Base-by-base conservation (phyloP, 2,113 vertebrate genomes). In the Prolemur simus region DNA sequence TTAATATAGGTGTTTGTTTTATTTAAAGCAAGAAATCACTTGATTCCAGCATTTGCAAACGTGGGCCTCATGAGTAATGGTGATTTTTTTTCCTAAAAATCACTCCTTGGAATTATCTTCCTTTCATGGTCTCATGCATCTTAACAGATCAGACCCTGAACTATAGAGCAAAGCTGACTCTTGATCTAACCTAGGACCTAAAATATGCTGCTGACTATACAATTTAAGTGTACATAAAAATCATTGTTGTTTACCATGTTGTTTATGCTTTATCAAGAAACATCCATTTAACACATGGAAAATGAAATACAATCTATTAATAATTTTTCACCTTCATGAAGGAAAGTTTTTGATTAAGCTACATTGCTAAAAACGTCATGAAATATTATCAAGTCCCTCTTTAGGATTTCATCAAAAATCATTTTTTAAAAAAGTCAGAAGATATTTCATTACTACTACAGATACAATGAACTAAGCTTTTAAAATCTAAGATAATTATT, bases 141-240 rank as follows among this genome's bases (percentile, higher is more conserved):
- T 63, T 78, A 56, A 94, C n/a, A 93, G 60, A 80, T 69, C 29
- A 81, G 49, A 94, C 6, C 42, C 54, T 78, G 45, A 83, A 42
- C 74, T 66, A 25, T 0, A 86, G 17, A 68, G 42, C 11, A 64
- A 78, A 71, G 69, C 25, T 95, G 34, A 58, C 32, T 84, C 32
- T 69, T 83, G 45, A 15, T 39, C n/a, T 96, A 85, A 91, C 11
- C 14, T 80, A 17, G 49, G 11, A 84, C 15, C 49, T 54, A 80
- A 37, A 68, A 39, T 14, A 23, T 90, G 27, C 34, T 69, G 20
- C 39, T 45, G 25, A 91, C 37, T 5, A 12, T 91, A 85, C 4
- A 76, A 56, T 93, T 93, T 84, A 89, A 95, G 87, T n/a, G 12
- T 54, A 81, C 9, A 66, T 66, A 86, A 82, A 86, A 96, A 68